Evolutionary conservation across 30 jellyfish, hydroid and myxozoan genomes (phyloP).

Genomic region (Catostylus mosaicus): DNA sequence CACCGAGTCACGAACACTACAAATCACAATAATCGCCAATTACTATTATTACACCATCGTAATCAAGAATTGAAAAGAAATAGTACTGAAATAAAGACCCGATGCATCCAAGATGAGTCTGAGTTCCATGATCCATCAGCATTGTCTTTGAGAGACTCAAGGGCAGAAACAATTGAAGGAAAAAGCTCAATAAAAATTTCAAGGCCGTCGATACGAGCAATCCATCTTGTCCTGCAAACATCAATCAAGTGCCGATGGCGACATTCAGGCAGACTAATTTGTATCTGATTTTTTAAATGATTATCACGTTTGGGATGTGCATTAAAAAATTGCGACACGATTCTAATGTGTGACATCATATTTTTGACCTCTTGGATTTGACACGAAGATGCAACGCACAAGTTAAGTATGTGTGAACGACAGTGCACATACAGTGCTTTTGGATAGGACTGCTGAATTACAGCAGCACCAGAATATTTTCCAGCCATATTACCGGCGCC

Average conservation of each 20-base stretch:
- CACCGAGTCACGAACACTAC: no score
- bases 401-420: constrained; percentile 34
- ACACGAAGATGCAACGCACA: constrained; percentile 54
- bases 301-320: constrained; percentile 8
- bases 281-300: neutral
- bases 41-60: constrained; percentile 1
- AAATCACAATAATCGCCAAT: no score
- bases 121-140: constrained; percentile 29
- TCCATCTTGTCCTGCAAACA: constrained; percentile 28
- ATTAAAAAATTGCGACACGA: constrained; percentile 15
- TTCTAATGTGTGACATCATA: constrained; percentile 58
- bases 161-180: constrained; percentile 32
- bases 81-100: constrained; percentile 15
- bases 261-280: neutral
- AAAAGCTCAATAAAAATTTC: constrained; percentile 50
- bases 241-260: constrained; percentile 7
- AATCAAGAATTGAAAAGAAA: constrained; percentile 43
- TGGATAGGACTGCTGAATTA: constrained; percentile 14
- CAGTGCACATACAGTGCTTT: constrained; percentile 73
- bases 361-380: constrained; percentile 38
- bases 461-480: constrained; percentile 39
- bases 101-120: no score
- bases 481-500: constrained; percentile 60
- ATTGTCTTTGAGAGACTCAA: constrained; percentile 46
- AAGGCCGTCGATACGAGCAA: constrained; percentile 42